phyloP scores from a whole-genome alignment of 2,113 vertebrate species.

The Drymodes brunneopygia region DNA sequence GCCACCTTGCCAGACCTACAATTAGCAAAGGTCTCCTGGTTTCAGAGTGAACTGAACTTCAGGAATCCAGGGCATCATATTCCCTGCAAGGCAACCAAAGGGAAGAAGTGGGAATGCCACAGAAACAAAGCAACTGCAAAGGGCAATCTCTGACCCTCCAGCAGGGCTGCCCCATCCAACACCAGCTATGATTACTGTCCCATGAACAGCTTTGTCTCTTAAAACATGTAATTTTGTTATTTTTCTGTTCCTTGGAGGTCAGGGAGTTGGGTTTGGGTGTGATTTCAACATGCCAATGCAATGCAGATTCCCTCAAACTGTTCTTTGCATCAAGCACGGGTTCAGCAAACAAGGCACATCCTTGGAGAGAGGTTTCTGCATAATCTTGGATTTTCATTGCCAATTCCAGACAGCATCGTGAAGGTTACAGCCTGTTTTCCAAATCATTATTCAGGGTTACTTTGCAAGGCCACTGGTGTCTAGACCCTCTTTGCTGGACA shows the following conservation, averaged over 20 bases:
- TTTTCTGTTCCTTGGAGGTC: background rate
- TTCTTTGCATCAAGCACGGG: background rate
- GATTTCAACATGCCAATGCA: background rate
- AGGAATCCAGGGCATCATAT: background rate
- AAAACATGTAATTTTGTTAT: background rate
- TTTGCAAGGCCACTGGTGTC: background rate
- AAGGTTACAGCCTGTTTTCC: background rate
- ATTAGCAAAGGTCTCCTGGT: background rate
- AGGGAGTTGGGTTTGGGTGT: background rate
- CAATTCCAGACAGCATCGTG: background rate
- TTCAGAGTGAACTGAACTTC: background rate
- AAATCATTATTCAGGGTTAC: background rate
- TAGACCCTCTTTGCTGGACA: background rate
- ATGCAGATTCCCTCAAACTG: background rate
- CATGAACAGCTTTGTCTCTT: background rate
- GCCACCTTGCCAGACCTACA: background rate
- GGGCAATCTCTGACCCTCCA: background rate
- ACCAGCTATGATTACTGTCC: background rate
- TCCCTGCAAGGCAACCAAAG: background rate
- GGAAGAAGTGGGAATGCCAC: background rate
- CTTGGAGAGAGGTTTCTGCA: background rate
- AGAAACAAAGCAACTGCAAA: background rate
- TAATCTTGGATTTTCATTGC: slow-evolving; percentile 1
- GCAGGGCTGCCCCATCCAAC: background rate
- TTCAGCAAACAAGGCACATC: background rate